Evolutionary conservation across 2,888 invertebrate species (phyloP), one percentile per base, ranked within the genome.

Genomic region (Stegana nigrithorax): DNA sequence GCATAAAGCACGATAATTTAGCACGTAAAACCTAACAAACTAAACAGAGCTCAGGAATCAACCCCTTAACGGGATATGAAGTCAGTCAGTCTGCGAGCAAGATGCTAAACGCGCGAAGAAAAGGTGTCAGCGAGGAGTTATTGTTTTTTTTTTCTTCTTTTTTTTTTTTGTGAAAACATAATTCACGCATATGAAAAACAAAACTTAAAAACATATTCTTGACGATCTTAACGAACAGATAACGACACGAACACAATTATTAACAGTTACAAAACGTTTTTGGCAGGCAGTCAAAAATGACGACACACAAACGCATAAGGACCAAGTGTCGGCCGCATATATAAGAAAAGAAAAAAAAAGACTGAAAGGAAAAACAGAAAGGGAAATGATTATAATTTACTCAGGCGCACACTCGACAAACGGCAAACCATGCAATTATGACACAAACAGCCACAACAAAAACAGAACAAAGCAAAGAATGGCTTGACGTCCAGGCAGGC

Each of bases 371-470:
- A 21, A 12, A 36, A n/a, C n/a, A 45, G 39, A 50, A 42, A 60
- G 66, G 65, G 64, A 67, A 70, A 73, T 68, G 62, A 70, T 78
- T 67, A 70, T 74, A 78, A 78, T 78, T 75, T 78, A n/a, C n/a
- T n/a, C n/a, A n/a, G n/a, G n/a, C n/a, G n/a, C n/a, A n/a, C n/a
- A n/a, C n/a, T 78, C 75, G 79, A 79, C 75, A 61, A 39, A 45
- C 60, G 57, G 64, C 53, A 67, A 71, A 67, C 72, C 73, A 67
- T 79, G 75, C 79, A 76, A 76, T 76, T 76, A 76, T 76, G 78
- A 75, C 79, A 75, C 79, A 55, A 55, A 32, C 53, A 55, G 72
- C 60, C 70, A 60, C 53, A 67, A 67, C 63, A 67, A 58, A 45
- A 56, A 51, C 44, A 17, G 23, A 23, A 10, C 8, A 55, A 55